These are phyloP conservation scores for Callionymus lyra DNA, from an alignment of 2,113 vertebrate species.

Conservation along the genomic window DNA sequence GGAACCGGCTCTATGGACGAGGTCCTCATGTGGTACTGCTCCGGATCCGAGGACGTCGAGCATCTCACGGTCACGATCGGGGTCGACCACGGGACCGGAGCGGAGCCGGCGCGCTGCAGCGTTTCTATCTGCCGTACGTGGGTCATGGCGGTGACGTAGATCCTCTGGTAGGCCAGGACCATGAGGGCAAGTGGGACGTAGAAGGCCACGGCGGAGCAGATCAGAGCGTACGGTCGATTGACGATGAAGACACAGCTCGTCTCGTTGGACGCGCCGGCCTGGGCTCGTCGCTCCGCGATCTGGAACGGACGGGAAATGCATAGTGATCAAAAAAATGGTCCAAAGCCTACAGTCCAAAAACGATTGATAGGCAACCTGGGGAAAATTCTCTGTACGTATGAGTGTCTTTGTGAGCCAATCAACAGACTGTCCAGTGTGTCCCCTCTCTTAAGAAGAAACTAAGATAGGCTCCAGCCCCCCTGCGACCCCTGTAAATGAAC, in stretches of 20 bases:
- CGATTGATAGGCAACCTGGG: background rate
- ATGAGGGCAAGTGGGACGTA: slow-evolving; percentile 69
- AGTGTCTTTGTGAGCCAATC: too few species aligned
- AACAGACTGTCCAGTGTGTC: too few species aligned
- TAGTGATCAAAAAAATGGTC: too few species aligned
- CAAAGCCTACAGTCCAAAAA: background rate
- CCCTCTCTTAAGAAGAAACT: too few species aligned
- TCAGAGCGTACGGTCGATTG: slow-evolving; percentile 68
- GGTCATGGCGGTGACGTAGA: slow-evolving; percentile 71
- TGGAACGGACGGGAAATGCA: slow-evolving; percentile 15
- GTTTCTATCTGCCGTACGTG: slow-evolving; percentile 70
- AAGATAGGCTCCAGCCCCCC: too few species aligned
- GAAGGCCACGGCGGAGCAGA: slow-evolving; percentile 73
- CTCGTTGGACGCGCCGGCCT: slow-evolving; percentile 46
- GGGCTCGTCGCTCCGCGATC: slow-evolving; percentile 57
- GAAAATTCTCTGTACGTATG: too few species aligned
- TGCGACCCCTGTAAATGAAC: too few species aligned
- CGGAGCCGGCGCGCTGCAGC: slow-evolving; percentile 65
- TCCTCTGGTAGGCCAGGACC: slow-evolving; percentile 71
- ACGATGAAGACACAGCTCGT: slow-evolving; percentile 73
- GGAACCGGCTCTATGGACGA: slow-evolving; percentile 33
- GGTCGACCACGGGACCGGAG: slow-evolving; percentile 27
- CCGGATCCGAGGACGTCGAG: slow-evolving; percentile 46
- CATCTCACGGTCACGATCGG: slow-evolving; percentile 20
- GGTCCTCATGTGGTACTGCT: slow-evolving; percentile 31